Evolutionary conservation across 1,140 invertebrate genomes (phyloP).

Genomic region (Drosophila equinoxialis): DNA sequence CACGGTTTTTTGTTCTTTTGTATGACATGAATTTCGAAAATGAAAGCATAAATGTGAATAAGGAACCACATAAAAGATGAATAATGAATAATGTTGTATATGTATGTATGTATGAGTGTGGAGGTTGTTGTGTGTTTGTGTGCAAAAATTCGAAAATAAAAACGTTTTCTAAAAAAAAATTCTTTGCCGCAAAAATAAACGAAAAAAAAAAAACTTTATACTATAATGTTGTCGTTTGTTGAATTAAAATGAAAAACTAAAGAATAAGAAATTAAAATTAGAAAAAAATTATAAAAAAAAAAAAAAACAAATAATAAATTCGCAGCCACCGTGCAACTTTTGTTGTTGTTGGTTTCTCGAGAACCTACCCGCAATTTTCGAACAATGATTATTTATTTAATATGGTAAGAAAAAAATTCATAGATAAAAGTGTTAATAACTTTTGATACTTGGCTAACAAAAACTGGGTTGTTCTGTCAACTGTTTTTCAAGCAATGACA

Average conservation of each 20-base stretch:
- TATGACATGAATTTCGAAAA: conserved; percentile 47
- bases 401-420: conserved; percentile 17
- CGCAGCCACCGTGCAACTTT: conserved; percentile 82
- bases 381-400: conserved; percentile 19
- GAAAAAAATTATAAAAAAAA: conserved; percentile 25
- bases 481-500: conserved; percentile 63
- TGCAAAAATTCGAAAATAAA: conserved; percentile 74
- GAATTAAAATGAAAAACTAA: conserved; percentile 29
- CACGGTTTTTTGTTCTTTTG: conserved; percentile 48
- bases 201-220: conserved; percentile 35
- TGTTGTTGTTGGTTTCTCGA: conserved; percentile 43
- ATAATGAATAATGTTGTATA: conserved; percentile 17
- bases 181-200: conserved; percentile 39
- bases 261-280: conserved; percentile 41
- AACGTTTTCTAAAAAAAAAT: conserved; percentile 62
- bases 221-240: conserved; percentile 43
- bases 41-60: conserved; percentile 38
- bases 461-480: conserved; percentile 74
- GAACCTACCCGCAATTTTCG: conserved; percentile 62
- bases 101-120: conserved; percentile 29
- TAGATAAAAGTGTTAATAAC: conserved; percentile 71
- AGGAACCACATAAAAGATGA: conserved; percentile 53
- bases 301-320: conserved; percentile 56
- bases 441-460: conserved; percentile 49
- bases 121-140: conserved; percentile 24